Evolutionary conservation across 2,113 vertebrate genomes (phyloP).

Genomic region (Microtus oregoni): DNA sequence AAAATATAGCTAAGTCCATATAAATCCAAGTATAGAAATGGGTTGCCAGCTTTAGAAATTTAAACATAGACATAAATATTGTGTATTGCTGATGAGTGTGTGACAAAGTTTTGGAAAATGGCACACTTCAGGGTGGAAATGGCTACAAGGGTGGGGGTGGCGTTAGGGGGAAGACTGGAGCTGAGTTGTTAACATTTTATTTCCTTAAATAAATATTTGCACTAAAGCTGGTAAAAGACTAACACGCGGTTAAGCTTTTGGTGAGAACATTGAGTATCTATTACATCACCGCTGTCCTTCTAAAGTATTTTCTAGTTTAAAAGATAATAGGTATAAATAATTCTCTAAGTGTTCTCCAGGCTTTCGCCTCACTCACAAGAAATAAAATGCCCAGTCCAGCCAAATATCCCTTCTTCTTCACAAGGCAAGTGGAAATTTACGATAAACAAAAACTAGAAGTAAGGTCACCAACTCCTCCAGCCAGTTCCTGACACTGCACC

Average conservation of each 20-base stretch:
- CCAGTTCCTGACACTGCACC: slow-evolving; percentile 12
- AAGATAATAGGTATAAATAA: neutral
- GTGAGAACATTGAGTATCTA: neutral
- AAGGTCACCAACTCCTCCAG: neutral
- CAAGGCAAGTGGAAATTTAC: slow-evolving; percentile 46
- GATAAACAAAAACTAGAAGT: slow-evolving; percentile 2
- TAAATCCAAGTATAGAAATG: neutral
- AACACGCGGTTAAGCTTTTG: neutral
- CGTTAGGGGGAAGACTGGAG: neutral
- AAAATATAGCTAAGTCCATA: neutral
- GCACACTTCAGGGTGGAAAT: neutral
- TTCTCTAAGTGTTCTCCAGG: slow-evolving; percentile 1
- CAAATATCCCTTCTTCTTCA: slow-evolving; percentile 1
- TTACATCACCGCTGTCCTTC: neutral
- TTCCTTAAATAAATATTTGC: slow-evolving; percentile 50
- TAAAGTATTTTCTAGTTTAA: slow-evolving; percentile 5
- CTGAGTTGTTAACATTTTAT: neutral
- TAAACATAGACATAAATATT: neutral
- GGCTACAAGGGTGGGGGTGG: neutral
- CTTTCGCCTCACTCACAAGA: neutral
- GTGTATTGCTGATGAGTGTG: neutral
- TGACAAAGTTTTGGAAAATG: neutral
- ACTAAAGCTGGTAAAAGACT: slow-evolving; percentile 17
- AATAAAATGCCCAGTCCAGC: slow-evolving; percentile 25
- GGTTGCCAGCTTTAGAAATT: neutral